A percentile compares a stretch with the other conserved stretches of the same genome.
These are phyloP conservation scores for Corvus moneduloides DNA, from an alignment of 2,113 vertebrate genomes.

Conservation along the genomic window DNA sequence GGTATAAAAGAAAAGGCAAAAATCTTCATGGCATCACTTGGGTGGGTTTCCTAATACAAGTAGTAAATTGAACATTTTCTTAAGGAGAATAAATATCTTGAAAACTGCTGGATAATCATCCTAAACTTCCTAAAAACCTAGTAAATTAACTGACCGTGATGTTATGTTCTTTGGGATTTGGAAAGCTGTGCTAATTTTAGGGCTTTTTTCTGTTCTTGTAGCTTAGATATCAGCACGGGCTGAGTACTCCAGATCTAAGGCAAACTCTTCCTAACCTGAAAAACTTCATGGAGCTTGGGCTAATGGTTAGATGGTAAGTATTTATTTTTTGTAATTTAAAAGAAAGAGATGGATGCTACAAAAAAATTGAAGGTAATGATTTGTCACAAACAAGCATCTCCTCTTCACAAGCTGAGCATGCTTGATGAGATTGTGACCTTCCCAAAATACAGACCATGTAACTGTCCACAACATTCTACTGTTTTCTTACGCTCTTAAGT, in stretches of 20 bases:
- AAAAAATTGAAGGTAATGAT: not conserved
- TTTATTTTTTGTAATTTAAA: not conserved
- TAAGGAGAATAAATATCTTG: not conserved
- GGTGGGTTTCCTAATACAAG: not conserved
- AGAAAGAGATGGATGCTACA: not conserved
- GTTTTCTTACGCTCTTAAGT: not conserved
- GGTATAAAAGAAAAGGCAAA: no score
- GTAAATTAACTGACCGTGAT: not conserved
- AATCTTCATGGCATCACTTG: not conserved
- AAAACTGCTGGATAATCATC: not conserved
- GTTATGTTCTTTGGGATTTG: not conserved
- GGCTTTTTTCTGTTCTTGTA: conserved; percentile 61
- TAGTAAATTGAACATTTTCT: conserved; percentile 28
- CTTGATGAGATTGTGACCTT: not conserved
- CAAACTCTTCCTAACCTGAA: conserved; percentile 98
- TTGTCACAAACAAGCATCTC: not conserved
- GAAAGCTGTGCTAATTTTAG: not conserved
- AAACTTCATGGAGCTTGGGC: conserved; percentile 93
- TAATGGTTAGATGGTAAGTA: conserved; percentile 94
- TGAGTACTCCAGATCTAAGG: conserved; percentile 93
- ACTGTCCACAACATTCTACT: not conserved
- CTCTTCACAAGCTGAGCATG: not conserved
- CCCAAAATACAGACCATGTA: not conserved
- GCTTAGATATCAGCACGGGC: conserved; percentile 94
- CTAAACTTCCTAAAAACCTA: not conserved